phyloP scores from a whole-genome alignment of 1,140 invertebrate genomes.

The Zaprionus inermis region DNA sequence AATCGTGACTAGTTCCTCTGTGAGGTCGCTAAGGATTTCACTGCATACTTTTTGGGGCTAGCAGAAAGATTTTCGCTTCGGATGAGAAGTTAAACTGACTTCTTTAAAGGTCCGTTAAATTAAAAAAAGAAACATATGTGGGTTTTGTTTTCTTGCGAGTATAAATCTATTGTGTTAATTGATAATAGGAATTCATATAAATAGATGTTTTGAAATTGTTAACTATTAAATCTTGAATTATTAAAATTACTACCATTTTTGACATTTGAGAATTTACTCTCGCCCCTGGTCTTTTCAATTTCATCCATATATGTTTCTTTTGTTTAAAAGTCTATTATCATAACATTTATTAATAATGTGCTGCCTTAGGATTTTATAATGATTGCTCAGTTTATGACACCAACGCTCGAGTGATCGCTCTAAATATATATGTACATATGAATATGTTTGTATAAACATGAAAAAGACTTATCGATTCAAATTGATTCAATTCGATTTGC shows the following conservation, averaged over 20 bases:
- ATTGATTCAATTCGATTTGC: not conserved
- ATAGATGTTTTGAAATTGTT: not conserved
- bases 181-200: too few relatives aligned
- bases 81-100: not conserved
- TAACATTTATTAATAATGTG: not conserved
- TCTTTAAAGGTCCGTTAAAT: not conserved
- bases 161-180: too few relatives aligned
- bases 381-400: not conserved
- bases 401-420: not conserved
- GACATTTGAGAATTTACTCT: not conserved
- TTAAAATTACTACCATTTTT: not conserved
- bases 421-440: not conserved
- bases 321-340: not conserved
- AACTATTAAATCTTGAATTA: not conserved
- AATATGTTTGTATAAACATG: not conserved
- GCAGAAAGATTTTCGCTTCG: not conserved
- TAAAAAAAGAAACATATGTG: not conserved
- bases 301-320: not conserved
- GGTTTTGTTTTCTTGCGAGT: too few relatives aligned
- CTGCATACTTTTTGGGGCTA: slow-evolving; percentile 31
- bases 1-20: not conserved
- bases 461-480: not conserved
- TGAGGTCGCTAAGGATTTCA: slow-evolving; percentile 6
- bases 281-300: not conserved
- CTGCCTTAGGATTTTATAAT: not conserved